Base-by-base conservation (phyloP, 2,113 vertebrate genomes). In the Engraulis encrasicolus region DNA sequence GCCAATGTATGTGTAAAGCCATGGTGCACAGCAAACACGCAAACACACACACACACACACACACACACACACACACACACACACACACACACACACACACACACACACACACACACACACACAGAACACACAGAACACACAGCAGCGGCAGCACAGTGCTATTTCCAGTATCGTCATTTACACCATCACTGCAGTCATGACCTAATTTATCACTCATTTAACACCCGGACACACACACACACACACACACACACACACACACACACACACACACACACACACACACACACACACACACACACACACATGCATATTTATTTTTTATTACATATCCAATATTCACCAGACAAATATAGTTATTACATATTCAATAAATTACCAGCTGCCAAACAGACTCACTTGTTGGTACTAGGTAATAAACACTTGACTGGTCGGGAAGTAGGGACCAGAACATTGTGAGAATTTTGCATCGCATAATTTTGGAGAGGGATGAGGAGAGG, bases 11-110 rank as follows among this genome's bases (percentile, higher is more conserved):
- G 20, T 58, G 19, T 7, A 58, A 58, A 7, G 20, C 20, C n/a
- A 5, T 58, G 54, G 19, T 9, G 9, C 40, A 45, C 40, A 45
- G 9, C 40, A 45, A 5, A 45, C 40, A 45, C 40, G 9, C 40
- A 45, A 45, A 45, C 40, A 45, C 40, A 45, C 40, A 45, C 40
- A 45, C 3, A 45, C 40, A 45, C 20, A 20, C 58, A 66, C 58
- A 66, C 58, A 66, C n/a, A 66, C 58, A 66, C 58, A 66, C 58
- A 66, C 58, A 66, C 58, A 27, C 58, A 66, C 58, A 66, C 58
- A 66, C 58, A 11, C 58, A 6, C 12, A 66, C 40, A 45, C 40
- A 45, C 40, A 45, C 3, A 45, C 40, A 45, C 3, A 45, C 40
- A 45, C 40, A 45, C 40, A 45, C 3, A 45, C 40, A 45, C 40